Conservation (phyloP, 1,140 invertebrate genomes). For the Drosophila pectinifera region DNA sequence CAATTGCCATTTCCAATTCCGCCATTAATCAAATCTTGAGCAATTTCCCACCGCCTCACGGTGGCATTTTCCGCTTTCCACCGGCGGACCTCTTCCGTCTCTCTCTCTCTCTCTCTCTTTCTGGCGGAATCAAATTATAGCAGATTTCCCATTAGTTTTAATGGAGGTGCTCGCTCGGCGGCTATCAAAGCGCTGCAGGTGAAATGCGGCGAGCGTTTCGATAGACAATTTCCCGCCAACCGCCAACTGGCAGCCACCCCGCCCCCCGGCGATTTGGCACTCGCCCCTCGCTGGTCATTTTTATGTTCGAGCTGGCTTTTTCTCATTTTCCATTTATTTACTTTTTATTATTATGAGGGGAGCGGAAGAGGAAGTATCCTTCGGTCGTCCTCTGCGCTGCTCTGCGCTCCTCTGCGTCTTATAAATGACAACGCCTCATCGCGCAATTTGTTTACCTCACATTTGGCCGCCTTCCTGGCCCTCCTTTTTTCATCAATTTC, state of each 20-base stretch:
- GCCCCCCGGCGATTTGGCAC: slow-evolving; percentile 8
- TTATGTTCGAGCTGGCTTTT: slow-evolving; percentile 64
- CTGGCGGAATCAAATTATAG: slow-evolving; percentile 75
- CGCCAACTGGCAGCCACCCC: background rate
- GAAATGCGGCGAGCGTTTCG: slow-evolving; percentile 69
- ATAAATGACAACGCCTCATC: slow-evolving; percentile 84
- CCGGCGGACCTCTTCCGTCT: background rate
- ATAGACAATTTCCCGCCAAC: slow-evolving; percentile 64
- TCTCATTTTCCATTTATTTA: slow-evolving; percentile 83
- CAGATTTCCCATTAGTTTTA: slow-evolving; percentile 83
- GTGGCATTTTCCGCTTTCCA: slow-evolving; percentile 4
- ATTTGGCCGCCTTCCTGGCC: slow-evolving; percentile 41
- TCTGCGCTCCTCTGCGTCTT: slow-evolving; percentile 45
- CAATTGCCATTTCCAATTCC: slow-evolving; percentile 42
- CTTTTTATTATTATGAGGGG: slow-evolving; percentile 73
- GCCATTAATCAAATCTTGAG: slow-evolving; percentile 40
- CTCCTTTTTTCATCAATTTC: slow-evolving; percentile 70
- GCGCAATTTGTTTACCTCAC: slow-evolving; percentile 84
- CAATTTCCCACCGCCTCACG: slow-evolving; percentile 19
- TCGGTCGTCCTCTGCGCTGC: slow-evolving; percentile 32
- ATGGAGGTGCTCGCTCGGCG: slow-evolving; percentile 55
- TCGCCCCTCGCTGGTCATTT: slow-evolving; percentile 54
- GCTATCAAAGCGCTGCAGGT: slow-evolving; percentile 76
- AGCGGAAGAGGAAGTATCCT: slow-evolving; percentile 72
- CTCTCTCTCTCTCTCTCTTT: background rate